Base-by-base conservation (phyloP, 2,888 invertebrate genomes). In the Eumerus sabulonum region DNA sequence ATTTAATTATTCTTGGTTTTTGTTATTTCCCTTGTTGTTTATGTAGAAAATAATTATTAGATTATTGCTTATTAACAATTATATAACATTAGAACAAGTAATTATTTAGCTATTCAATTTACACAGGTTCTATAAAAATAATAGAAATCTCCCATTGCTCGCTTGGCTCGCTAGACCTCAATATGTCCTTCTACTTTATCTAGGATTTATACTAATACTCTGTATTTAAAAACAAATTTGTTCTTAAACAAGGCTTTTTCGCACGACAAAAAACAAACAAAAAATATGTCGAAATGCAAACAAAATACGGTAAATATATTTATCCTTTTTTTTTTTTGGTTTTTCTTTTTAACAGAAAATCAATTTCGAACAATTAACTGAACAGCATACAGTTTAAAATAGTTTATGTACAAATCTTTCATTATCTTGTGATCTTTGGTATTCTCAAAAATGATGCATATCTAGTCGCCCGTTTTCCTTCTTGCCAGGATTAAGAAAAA, bases 371-470 rank as follows among this genome's bases (percentile, higher is more conserved):
- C 7, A 53, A 13, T 59, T 50, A 48, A 64, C 68, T 73, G 47
- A 63, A 63, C 27, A 54, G 40, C 57, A 50, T 63, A 42, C 56
- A 38, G 27, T 60, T 70, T 44, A 27, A 7, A 4, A 27, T 27
- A 27, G 27, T 54, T 59, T 74, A 79, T 70, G 38, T 79, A 74
- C 79, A 79, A 54, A 38, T 17, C 9, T 13, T 54, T 40, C 2
- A 48, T 51, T 63, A 13, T 63, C 27, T 54, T 38, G 62, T 18
- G 48, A 74, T 79, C 79, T 79, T 79, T 79, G 79, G 79, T 79
- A 59, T 73, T 56, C 18, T 68, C 73, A 62, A 62, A 73, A 56
- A 53, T 17, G 14, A 54, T 44, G 50, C 59, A 40, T 57, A 40
- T 57, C 42, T 68, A 72, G 47, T 54, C 36, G 63, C 73, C 73